phyloP scores from a whole-genome alignment of 2,113 vertebrate genomes.

The Eleginops maclovinus region DNA sequence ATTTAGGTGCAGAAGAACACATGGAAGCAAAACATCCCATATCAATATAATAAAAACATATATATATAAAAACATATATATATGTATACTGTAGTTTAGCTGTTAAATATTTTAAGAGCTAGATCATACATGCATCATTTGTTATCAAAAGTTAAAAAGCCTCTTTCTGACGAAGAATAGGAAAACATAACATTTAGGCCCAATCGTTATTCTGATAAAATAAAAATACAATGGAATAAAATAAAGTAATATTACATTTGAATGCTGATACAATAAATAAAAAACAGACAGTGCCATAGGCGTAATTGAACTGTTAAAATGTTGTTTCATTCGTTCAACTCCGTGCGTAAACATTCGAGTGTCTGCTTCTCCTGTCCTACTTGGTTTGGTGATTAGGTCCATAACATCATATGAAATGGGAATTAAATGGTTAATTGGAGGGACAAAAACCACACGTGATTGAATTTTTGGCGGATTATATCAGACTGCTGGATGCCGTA shows the following conservation, averaged over 20 bases:
- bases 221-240: neutral
- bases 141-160: neutral
- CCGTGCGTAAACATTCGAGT: neutral
- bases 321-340: neutral
- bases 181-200: neutral
- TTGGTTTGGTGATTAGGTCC: constrained; percentile 65
- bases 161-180: neutral
- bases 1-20: neutral
- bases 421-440: constrained; percentile 82
- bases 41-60: neutral
- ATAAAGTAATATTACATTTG: rapidly evolving
- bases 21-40: neutral
- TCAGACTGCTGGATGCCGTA: constrained; percentile 73
- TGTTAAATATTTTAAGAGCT: too few relatives aligned
- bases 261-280: neutral
- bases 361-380: constrained; percentile 38
- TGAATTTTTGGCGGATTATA: constrained; percentile 81
- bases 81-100: too few relatives aligned
- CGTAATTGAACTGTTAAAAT: too few relatives aligned
- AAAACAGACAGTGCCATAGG: too few relatives aligned
- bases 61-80: too few relatives aligned
- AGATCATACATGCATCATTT: neutral
- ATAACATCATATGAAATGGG: constrained; percentile 66
- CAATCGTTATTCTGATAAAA: neutral
- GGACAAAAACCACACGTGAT: constrained; percentile 81